Evolutionary conservation across 2,888 invertebrate species (phyloP).

Genomic region (Heliothis peltigera): DNA sequence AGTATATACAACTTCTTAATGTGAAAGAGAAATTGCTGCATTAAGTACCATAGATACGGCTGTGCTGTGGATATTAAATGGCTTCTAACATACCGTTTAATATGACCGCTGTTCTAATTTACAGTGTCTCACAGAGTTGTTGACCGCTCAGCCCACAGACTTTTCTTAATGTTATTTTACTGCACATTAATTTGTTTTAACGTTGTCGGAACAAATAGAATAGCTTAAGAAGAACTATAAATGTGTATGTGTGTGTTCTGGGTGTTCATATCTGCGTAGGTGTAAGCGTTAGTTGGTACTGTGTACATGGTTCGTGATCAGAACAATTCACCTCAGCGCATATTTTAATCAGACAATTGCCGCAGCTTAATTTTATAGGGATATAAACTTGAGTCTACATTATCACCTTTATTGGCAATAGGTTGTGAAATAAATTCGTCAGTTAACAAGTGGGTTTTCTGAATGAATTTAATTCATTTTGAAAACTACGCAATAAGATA

Average conservation of each 20-base stretch:
- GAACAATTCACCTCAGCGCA: constrained; percentile 40
- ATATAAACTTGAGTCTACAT: constrained; percentile 10
- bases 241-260: constrained; percentile 44
- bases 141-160: constrained; percentile 60
- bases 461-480: neutral
- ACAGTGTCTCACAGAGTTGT: constrained; percentile 57
- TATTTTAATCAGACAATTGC: constrained; percentile 10
- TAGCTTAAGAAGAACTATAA: constrained; percentile 40
- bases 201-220: constrained; percentile 49
- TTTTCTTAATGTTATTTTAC: constrained; percentile 66
- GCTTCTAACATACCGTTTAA: constrained; percentile 34
- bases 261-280: constrained; percentile 44
- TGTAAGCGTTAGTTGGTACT: constrained; percentile 41
- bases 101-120: constrained; percentile 48
- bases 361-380: constrained; percentile 29
- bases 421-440: constrained; percentile 5
- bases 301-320: constrained; percentile 36
- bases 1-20: neutral
- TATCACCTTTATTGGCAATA: neutral
- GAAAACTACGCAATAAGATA: neutral
- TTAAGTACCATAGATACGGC: constrained; percentile 36
- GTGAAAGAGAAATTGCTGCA: constrained; percentile 40
- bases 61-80: constrained; percentile 41
- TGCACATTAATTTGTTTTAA: constrained; percentile 70
- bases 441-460: neutral